Conservation (phyloP, 2,888 invertebrate genomes). For the Lampropteryx suffumata region DNA sequence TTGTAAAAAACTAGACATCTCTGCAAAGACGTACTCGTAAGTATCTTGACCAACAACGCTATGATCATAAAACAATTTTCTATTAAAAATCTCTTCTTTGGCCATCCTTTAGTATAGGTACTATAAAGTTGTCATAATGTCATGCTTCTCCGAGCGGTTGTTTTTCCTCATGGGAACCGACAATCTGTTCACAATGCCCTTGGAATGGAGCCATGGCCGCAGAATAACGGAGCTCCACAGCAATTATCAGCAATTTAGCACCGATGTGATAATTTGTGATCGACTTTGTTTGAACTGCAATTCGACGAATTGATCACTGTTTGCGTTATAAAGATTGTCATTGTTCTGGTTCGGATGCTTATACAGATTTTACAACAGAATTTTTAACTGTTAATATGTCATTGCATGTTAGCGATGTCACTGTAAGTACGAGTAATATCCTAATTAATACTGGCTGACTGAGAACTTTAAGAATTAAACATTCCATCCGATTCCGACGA, state of each 20-base stretch:
- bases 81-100: not conserved
- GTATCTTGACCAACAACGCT: too few relatives aligned
- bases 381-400: constrained; percentile 3
- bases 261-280: constrained; percentile 23
- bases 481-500: too few relatives aligned
- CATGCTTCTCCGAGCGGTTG: not conserved
- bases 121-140: not conserved
- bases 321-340: constrained; percentile 4
- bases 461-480: too few relatives aligned
- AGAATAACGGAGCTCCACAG: constrained; percentile 27
- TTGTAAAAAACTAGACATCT: too few relatives aligned
- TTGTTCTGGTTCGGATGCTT: constrained; percentile 15
- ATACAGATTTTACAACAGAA: not conserved
- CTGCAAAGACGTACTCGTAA: too few relatives aligned
- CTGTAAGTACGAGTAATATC: not conserved
- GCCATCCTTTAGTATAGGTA: not conserved
- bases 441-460: too few relatives aligned
- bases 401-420: not conserved
- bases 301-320: constrained; percentile 8
- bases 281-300: constrained; percentile 16
- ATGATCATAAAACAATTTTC: too few relatives aligned
- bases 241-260: constrained; percentile 35
- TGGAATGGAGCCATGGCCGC: constrained; percentile 34
- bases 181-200: constrained; percentile 38
- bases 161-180: constrained; percentile 35